Evolutionary conservation across 37 sponge, comb jelly and placozoan genomes (phyloP), one percentile per base, ranked within the genome.

Genomic region (Amphimedon queenslandica): DNA sequence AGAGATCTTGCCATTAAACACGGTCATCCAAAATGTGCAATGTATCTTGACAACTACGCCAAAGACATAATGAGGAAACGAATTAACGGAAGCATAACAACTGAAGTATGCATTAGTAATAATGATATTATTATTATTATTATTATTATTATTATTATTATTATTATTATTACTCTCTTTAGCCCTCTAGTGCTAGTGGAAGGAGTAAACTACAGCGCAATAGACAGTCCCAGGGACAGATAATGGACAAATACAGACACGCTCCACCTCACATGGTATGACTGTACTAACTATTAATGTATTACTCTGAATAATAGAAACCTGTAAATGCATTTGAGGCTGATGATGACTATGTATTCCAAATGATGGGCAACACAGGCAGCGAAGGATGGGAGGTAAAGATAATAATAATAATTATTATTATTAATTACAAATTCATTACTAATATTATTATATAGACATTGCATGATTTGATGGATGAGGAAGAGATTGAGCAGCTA

Each of bases 261-360:
- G 82, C 82, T 56, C 82, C 82, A 67, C 82, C 82, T 27, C 82
- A 81, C 55, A 53, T 66, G 74, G 82, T 81, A 67, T 60, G 61
- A 60, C 8, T 60, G 61, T 6, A 60, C 21, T 60, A 25, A 60
- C 5, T n/a, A 60, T 60, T n/a, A 25, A 11, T 60, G 28, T 11
- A 11, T n/a, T 60, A 60, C 5, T 25, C 21, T n/a, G 8, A 25
- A n/a, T 25, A 6, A 47, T n/a, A 60, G 61, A 60, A n/a, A 25
- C 27, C 61, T 6, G 21, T n/a, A 6, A 60, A n/a, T n/a, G 61
- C 27, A n/a, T 60, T 25, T 60, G 61, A 60, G 8, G 61, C 8
- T 5, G 61, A 60, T 25, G 61, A 11, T 6, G 23, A 60, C 21
- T 13, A 60, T 60, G 61, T n/a, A 25, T 11, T 11, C 51, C 8